Evolutionary conservation across 2,113 vertebrate species (phyloP).

Genomic region (Hystrix brachyura): DNA sequence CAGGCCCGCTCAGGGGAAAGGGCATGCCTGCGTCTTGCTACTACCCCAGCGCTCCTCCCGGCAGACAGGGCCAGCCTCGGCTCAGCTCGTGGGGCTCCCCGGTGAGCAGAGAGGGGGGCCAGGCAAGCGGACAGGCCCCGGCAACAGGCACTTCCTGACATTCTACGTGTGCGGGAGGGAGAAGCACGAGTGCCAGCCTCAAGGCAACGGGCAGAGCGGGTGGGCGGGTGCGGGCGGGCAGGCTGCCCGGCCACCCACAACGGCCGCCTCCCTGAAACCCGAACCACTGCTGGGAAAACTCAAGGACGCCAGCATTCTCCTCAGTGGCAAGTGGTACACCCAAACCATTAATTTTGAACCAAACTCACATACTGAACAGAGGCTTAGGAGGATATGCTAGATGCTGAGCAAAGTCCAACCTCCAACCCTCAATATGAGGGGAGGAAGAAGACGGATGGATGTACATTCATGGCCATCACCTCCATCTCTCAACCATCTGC

Average conservation of each 20-base stretch:
- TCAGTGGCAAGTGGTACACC: constrained; percentile 51
- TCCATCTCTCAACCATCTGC: not conserved
- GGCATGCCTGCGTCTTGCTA: constrained; percentile 61
- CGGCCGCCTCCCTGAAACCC: constrained; percentile 79
- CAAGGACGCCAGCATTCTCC: constrained; percentile 85
- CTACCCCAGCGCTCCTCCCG: not conserved
- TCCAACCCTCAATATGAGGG: not conserved
- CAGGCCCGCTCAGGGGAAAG: not conserved
- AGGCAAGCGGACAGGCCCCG: not conserved
- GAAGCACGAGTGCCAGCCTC: constrained; percentile 66
- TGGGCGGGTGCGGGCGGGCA: constrained; percentile 68
- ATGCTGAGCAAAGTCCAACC: not conserved
- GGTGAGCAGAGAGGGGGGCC: constrained; percentile 1
- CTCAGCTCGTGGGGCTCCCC: constrained; percentile 3
- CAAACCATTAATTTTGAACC: constrained; percentile 76
- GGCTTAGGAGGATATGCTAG: not conserved
- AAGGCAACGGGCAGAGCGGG: constrained; percentile 45
- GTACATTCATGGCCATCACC: not conserved
- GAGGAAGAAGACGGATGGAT: accelerated
- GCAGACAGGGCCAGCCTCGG: not conserved
- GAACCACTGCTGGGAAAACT: constrained; percentile 84
- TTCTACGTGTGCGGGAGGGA: constrained; percentile 57
- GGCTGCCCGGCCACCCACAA: constrained; percentile 76
- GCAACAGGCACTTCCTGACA: constrained; percentile 63
- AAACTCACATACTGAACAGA: not conserved